Conservation (phyloP, 2,888 invertebrate genomes). For the Prosopocoilus inquinatus region DNA sequence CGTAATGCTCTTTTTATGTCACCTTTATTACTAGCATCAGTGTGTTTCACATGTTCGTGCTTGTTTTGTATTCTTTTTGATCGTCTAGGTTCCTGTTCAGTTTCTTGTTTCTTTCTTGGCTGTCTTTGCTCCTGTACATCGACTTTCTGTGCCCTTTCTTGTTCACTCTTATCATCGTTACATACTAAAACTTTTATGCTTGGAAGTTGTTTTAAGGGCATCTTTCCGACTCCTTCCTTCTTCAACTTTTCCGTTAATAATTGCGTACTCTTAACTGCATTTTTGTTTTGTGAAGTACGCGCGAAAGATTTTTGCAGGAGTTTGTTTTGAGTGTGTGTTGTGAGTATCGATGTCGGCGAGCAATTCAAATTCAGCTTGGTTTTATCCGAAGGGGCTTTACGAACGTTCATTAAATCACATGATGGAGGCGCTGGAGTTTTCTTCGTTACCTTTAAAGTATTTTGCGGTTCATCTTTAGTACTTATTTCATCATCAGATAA, state of each 20-base stretch:
- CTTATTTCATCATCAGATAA: background rate
- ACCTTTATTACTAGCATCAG: constrained; percentile 12
- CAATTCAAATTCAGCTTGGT: too few relatives aligned
- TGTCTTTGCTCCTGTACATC: constrained; percentile 5
- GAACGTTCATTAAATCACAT: background rate
- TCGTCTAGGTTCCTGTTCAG: constrained; percentile 2
- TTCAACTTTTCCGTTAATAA: constrained; percentile 11
- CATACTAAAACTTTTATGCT: constrained; percentile 1
- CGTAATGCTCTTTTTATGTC: constrained; percentile 8
- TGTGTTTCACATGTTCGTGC: background rate
- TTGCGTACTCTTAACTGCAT: background rate
- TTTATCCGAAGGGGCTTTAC: too few relatives aligned
- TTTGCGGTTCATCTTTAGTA: too few relatives aligned
- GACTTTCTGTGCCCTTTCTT: background rate
- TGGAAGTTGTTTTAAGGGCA: background rate
- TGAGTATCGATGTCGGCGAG: too few relatives aligned
- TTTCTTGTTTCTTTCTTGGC: background rate
- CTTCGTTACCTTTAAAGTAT: too few relatives aligned
- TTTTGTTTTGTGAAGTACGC: background rate
- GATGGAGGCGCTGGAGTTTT: constrained; percentile 4
- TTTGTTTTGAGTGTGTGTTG: too few relatives aligned
- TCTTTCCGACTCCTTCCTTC: background rate
- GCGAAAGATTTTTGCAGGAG: too few relatives aligned
- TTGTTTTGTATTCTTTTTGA: background rate
- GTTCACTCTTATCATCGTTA: background rate